These are phyloP conservation scores for Paracyclopina nana DNA, from an alignment of 1,140 invertebrate species.

Conservation along the genomic window DNA sequence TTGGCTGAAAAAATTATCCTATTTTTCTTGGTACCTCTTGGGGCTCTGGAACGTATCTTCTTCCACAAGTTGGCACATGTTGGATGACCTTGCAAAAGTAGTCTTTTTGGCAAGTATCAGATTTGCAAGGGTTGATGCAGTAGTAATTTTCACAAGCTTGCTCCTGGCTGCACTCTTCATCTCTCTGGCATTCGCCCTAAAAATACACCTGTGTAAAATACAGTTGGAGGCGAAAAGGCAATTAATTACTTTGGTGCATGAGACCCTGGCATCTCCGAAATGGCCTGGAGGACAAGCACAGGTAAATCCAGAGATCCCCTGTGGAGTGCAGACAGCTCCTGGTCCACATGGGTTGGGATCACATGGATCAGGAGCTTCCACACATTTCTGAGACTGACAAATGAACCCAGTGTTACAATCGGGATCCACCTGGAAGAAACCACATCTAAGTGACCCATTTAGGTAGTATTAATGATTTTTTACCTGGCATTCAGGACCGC, in stretches of 20 bases:
- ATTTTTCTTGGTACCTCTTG: too few species aligned
- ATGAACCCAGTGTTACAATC: constrained; percentile 9
- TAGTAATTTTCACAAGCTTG: neutral
- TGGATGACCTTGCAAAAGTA: neutral
- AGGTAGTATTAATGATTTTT: neutral
- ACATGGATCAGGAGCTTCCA: neutral
- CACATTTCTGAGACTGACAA: constrained; percentile 9
- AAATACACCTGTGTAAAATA: neutral
- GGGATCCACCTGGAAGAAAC: neutral
- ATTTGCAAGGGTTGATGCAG: neutral
- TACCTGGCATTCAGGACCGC: constrained; percentile 52
- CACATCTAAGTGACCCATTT: neutral
- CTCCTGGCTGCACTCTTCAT: neutral
- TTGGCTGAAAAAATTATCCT: too few species aligned
- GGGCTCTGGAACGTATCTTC: neutral
- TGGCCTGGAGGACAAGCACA: neutral
- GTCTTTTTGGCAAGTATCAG: neutral
- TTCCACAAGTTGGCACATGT: neutral
- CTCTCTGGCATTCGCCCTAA: neutral
- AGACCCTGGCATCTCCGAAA: neutral
- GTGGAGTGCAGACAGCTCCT: neutral
- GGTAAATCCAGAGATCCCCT: neutral
- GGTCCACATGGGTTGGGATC: neutral
- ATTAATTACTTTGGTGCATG: too few species aligned
- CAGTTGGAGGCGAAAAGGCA: too few species aligned